These are phyloP conservation scores for Dermatemys mawii DNA, from an alignment of 2,113 vertebrate genomes.

Conservation along the genomic window DNA sequence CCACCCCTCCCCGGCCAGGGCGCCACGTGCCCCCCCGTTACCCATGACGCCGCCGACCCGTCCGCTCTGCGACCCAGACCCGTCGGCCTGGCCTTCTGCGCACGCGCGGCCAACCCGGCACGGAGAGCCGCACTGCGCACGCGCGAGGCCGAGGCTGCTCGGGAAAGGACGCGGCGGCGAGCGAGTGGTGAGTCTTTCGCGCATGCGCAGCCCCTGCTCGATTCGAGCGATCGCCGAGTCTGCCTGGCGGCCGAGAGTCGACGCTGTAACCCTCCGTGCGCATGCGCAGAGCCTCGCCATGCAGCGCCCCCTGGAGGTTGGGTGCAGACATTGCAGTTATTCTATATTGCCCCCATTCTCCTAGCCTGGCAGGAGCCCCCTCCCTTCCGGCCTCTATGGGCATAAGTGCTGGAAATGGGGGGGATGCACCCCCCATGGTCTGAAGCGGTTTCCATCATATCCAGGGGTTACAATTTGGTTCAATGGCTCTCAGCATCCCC, in stretches of 20 bases:
- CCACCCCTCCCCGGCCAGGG: too few species aligned
- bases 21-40: slow-evolving; percentile 39
- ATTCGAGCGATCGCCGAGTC: not conserved
- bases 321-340: too few species aligned
- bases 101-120: not conserved
- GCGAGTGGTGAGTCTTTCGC: not conserved
- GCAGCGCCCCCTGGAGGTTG: not conserved
- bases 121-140: not conserved
- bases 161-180: not conserved
- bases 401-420: too few species aligned
- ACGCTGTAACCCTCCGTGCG: not conserved
- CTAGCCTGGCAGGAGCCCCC: too few species aligned
- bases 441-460: too few species aligned
- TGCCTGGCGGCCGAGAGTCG: not conserved
- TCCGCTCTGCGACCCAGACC: not conserved
- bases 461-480: too few species aligned
- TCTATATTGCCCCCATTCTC: not conserved
- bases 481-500: too few species aligned
- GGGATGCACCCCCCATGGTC: too few species aligned
- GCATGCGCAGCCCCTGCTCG: not conserved
- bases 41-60: slow-evolving; percentile 54
- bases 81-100: slow-evolving; percentile 28
- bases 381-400: too few species aligned
- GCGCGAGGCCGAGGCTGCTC: not conserved
- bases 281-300: not conserved